Evolutionary conservation across 2,797 vertebrate genomes (phyloP).

Genomic region (Benthosema pterotum): DNA sequence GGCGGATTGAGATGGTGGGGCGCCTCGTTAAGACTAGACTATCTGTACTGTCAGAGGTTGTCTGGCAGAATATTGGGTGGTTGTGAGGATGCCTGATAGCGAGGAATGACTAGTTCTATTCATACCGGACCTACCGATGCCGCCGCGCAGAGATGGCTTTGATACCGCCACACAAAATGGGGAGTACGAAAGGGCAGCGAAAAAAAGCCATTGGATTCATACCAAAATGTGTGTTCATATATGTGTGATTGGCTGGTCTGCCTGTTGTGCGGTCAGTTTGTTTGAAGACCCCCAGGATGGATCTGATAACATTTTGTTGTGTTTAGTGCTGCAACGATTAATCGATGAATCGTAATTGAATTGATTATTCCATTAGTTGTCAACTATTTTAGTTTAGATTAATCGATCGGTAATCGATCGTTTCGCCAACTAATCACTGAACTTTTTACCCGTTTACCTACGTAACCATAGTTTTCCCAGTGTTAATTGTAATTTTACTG

Average conservation of each 20-base stretch:
- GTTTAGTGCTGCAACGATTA: no score
- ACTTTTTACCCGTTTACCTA: no score
- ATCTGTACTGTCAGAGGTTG: conserved; percentile 74
- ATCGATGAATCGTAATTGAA: no score
- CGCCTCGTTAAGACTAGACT: conserved; percentile 75
- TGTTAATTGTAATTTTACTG: no score
- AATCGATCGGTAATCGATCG: no score
- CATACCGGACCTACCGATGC: conserved; percentile 60
- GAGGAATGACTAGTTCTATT: conserved; percentile 75
- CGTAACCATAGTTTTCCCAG: no score
- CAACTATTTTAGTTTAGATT: no score
- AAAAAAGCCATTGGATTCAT: conserved; percentile 30
- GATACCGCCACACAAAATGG: conserved; percentile 45
- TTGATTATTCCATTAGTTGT: no score
- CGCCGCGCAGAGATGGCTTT: conserved; percentile 59
- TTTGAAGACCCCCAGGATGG: not conserved
- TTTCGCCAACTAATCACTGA: no score
- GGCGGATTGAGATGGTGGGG: conserved; percentile 71
- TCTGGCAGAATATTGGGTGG: conserved; percentile 66
- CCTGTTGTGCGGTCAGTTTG: conserved; percentile 10
- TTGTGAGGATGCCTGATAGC: conserved; percentile 59
- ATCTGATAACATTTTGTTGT: not conserved
- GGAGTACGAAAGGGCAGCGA: conserved; percentile 20
- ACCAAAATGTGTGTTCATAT: conserved; percentile 15
- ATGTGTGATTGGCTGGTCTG: conserved; percentile 4